Percentiles rank a stretch among this genome's conserved stretches.
phyloP scores from a whole-genome alignment of 2,888 invertebrate species.

The Andrena bicolor region DNA sequence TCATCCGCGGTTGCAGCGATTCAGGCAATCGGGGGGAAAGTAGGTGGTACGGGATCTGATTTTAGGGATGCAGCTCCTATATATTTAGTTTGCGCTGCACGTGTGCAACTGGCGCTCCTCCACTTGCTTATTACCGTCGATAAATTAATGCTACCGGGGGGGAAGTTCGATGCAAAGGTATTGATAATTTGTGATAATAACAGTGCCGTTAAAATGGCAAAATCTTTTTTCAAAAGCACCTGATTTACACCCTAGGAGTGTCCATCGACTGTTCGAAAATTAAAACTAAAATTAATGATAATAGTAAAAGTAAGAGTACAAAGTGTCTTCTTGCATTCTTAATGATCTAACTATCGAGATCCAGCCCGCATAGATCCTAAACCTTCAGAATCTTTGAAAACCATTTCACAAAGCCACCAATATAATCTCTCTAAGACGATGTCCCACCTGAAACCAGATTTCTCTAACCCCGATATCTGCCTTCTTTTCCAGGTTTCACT shows the following conservation, averaged over 20 bases:
- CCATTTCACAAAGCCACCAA: no score
- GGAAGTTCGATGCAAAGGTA: background rate
- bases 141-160: background rate
- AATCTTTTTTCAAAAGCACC: background rate
- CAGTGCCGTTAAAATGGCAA: background rate
- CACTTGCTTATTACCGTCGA: constrained; percentile 11
- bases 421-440: no score
- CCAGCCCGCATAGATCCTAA: no score
- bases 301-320: no score
- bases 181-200: constrained; percentile 1
- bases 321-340: no score
- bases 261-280: no score
- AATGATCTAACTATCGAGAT: no score
- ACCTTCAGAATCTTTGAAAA: no score
- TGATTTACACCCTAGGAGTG: background rate
- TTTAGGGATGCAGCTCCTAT: background rate
- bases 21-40: background rate
- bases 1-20: background rate
- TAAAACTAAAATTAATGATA: no score
- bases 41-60: background rate
- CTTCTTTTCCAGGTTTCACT: constrained; percentile 89
- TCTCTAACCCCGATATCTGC: background rate
- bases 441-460: background rate
- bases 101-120: background rate
- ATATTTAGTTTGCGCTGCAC: background rate